A percentile compares a stretch with the other conserved stretches of the same genome.
phyloP scores from a whole-genome alignment of 1,140 invertebrate genomes.

The Drosophila albomicans region DNA sequence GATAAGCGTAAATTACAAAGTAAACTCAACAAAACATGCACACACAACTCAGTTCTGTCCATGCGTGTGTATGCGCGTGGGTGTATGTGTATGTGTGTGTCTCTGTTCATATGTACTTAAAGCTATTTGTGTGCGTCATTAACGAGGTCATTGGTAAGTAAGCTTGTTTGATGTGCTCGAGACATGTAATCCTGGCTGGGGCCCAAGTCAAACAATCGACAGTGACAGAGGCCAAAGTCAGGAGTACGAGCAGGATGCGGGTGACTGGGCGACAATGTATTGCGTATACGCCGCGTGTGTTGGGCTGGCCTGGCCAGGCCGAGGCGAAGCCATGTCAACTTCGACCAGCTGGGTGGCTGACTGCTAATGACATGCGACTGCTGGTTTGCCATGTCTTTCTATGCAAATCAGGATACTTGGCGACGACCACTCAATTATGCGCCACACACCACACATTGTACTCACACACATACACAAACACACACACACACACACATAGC shows the following conservation, averaged over 20 bases:
- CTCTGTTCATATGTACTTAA: conserved; percentile 20
- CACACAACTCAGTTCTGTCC: conserved; percentile 35
- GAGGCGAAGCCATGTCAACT: conserved; percentile 44
- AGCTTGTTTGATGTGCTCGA: conserved; percentile 82
- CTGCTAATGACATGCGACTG: conserved; percentile 47
- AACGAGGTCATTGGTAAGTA: conserved; percentile 83
- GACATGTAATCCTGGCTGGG: conserved; percentile 76
- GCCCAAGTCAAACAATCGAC: conserved; percentile 58
- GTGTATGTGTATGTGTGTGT: not conserved
- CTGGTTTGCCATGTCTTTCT: conserved; percentile 29
- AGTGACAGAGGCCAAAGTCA: conserved; percentile 19
- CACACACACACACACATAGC: conserved; percentile 8
- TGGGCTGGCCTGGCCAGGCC: conserved; percentile 46
- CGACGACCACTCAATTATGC: conserved; percentile 79
- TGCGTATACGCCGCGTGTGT: conserved; percentile 60
- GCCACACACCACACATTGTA: conserved; percentile 21
- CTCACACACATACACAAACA: conserved; percentile 23
- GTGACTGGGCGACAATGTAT: conserved; percentile 15
- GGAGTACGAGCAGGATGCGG: not conserved
- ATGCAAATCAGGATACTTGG: conserved; percentile 60
- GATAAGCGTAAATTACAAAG: conserved; percentile 82
- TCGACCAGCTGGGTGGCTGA: conserved; percentile 30
- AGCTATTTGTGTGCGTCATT: conserved; percentile 61
- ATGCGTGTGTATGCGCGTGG: conserved; percentile 14
- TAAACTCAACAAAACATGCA: conserved; percentile 60